phyloP scores from a whole-genome alignment of 1,140 invertebrate species.

The Cecropterus lyciades region DNA sequence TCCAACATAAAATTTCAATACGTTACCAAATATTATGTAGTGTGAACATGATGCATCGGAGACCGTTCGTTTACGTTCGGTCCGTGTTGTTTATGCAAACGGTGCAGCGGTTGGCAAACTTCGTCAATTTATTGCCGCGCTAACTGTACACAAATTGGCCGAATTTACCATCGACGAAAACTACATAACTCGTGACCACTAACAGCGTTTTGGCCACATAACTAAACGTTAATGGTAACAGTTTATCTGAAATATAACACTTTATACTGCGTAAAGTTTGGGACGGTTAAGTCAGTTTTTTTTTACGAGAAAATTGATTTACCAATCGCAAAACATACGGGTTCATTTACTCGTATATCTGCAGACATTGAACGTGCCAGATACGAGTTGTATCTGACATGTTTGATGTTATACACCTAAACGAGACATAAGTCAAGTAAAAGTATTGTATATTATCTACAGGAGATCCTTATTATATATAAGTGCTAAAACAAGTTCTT shows the following conservation, averaged over 20 bases:
- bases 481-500: too few relatives aligned
- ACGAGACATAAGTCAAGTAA: too few relatives aligned
- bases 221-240: background rate
- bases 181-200: conserved; percentile 7
- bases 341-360: too few relatives aligned
- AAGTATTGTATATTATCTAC: too few relatives aligned
- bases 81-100: conserved; percentile 15
- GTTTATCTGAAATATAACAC: background rate
- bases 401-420: too few relatives aligned
- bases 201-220: conserved; percentile 4
- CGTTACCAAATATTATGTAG: conserved; percentile 6
- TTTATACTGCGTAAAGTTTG: background rate
- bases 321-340: too few relatives aligned
- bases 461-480: too few relatives aligned
- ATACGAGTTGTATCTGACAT: too few relatives aligned
- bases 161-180: conserved; percentile 2
- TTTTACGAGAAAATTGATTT: background rate
- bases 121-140: conserved; percentile 23
- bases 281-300: background rate
- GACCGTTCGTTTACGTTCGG: conserved; percentile 3
- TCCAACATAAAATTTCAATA: too few relatives aligned
- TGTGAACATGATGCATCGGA: conserved; percentile 2
- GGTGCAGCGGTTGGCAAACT: conserved; percentile 14
- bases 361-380: too few relatives aligned
- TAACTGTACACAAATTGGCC: conserved; percentile 12